Percentiles rank a stretch among this genome's conserved stretches.
phyloP scores from a whole-genome alignment of 2,113 vertebrate species.

The Anguilla japonica region DNA sequence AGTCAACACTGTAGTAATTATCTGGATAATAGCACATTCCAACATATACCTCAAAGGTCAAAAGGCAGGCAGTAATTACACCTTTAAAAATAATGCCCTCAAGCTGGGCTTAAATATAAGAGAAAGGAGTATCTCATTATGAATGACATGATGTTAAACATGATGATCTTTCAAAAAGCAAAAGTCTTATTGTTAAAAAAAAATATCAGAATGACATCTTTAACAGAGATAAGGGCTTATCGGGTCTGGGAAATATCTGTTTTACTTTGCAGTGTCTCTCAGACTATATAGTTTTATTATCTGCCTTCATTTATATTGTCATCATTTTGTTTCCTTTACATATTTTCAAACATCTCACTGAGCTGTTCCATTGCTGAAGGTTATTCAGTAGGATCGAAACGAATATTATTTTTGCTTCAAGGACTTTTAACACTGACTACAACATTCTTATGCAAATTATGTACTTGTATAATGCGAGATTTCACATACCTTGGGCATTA shows the following conservation, averaged over 20 bases:
- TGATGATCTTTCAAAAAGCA: not conserved
- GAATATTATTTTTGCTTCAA: slow-evolving; percentile 55
- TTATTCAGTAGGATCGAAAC: slow-evolving; percentile 57
- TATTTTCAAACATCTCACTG: slow-evolving; percentile 32
- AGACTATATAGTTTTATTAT: not conserved
- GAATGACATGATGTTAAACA: not conserved
- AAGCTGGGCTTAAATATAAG: not conserved
- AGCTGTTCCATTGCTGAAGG: slow-evolving; percentile 52
- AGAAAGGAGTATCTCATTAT: not conserved
- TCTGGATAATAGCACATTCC: not conserved
- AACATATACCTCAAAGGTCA: not conserved
- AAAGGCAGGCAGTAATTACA: not conserved
- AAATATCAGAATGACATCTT: not conserved
- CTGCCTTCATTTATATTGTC: slow-evolving; percentile 48
- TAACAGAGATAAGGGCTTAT: not conserved
- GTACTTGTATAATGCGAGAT: slow-evolving; percentile 46
- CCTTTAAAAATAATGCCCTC: not conserved
- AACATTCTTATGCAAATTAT: slow-evolving; percentile 81
- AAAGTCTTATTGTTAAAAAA: not conserved
- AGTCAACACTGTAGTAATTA: not conserved
- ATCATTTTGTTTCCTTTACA: slow-evolving; percentile 40
- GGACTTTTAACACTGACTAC: slow-evolving; percentile 75
- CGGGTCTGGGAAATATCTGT: not conserved
- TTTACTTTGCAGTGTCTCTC: not conserved
- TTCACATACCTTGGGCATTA: slow-evolving; percentile 80